Conservation (phyloP, 2,888 invertebrate genomes). For the Noctua fimbriata region DNA sequence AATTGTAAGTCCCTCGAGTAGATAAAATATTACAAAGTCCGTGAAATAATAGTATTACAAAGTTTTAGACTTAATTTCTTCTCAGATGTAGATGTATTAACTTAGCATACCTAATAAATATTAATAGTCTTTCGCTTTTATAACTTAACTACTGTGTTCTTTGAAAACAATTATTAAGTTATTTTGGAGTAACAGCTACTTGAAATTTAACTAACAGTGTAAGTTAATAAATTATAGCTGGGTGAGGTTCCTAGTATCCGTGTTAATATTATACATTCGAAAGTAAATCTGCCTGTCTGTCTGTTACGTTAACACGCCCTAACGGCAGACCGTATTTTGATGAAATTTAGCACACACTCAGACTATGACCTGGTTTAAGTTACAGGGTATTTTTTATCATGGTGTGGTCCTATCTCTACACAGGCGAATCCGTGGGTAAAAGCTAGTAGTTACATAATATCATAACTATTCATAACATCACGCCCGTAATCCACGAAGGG, state of each 20-base stretch:
- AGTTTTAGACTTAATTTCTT: slow-evolving; percentile 8
- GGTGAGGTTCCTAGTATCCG: background rate
- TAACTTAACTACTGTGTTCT: slow-evolving; percentile 12
- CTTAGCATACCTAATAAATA: slow-evolving; percentile 23
- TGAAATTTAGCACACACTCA: background rate
- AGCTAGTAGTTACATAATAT: no score
- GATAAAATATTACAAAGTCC: slow-evolving; percentile 13
- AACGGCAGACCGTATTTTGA: background rate
- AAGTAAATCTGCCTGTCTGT: background rate
- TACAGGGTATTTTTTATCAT: background rate
- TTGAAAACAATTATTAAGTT: slow-evolving; percentile 19
- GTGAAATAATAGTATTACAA: slow-evolving; percentile 3
- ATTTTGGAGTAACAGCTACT: background rate
- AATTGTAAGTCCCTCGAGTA: background rate
- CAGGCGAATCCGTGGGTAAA: background rate
- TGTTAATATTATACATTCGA: background rate
- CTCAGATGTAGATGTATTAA: slow-evolving; percentile 1
- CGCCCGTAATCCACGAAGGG: no score
- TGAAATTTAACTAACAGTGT: background rate
- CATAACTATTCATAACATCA: no score
- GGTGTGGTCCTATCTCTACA: background rate
- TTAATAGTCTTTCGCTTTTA: slow-evolving; percentile 16
- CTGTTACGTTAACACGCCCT: background rate
- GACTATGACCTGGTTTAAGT: background rate
- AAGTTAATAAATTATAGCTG: background rate